A percentile compares a stretch with the other conserved stretches of the same genome.
Evolutionary conservation across 64 coral and sea anemone species (phyloP).

Genomic region (Trachythela sp.): DNA sequence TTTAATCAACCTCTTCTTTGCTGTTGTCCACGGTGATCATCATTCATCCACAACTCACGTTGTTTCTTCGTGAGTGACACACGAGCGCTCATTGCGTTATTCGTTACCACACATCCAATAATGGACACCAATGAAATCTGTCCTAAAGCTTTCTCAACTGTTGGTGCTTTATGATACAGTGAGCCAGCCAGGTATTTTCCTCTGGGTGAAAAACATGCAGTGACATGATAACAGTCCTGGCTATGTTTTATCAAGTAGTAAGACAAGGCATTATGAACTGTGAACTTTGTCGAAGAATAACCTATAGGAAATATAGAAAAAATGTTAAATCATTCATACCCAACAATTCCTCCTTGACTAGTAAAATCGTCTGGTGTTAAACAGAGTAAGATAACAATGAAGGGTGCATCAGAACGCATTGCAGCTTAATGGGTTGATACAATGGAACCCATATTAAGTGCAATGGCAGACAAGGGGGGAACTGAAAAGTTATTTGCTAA

Average conservation of each 20-base stretch:
- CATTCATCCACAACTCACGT: background rate
- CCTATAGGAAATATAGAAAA: background rate
- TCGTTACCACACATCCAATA: constrained; percentile 36
- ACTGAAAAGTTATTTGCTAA: too few species aligned
- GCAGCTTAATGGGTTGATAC: too few species aligned
- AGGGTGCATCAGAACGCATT: too few species aligned
- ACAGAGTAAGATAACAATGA: too few species aligned
- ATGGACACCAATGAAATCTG: background rate
- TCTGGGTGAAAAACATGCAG: constrained; percentile 30
- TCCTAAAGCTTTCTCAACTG: constrained; percentile 8
- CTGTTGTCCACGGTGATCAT: background rate
- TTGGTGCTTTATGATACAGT: background rate
- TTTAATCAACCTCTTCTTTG: too few species aligned
- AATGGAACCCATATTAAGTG: too few species aligned
- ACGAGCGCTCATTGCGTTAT: constrained; percentile 30
- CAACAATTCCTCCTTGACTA: too few species aligned
- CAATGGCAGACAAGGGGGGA: too few species aligned
- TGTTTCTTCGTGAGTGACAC: constrained; percentile 29
- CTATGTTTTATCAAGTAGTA: background rate
- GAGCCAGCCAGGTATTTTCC: background rate
- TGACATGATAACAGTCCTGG: background rate
- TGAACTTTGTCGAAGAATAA: background rate
- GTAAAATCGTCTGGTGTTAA: too few species aligned
- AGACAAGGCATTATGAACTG: background rate
- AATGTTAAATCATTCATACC: background rate